A percentile compares a stretch with the other conserved stretches of the same genome.
phyloP scores from a whole-genome alignment of 2,113 vertebrate genomes.

The Oreochromis niloticus region DNA sequence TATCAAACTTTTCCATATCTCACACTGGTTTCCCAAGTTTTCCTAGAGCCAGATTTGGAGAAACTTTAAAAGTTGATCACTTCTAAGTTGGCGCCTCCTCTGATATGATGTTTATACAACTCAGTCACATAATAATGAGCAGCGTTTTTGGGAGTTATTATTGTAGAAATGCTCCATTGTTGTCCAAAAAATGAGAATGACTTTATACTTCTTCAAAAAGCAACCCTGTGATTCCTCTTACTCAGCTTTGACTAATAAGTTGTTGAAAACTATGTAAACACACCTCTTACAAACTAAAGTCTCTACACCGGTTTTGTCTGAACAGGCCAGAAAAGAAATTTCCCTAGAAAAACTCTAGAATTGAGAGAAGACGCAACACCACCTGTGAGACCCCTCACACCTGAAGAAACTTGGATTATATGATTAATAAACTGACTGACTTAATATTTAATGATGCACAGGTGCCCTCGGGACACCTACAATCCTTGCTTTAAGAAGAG shows the following conservation, averaged over 20 bases:
- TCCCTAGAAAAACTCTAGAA: not conserved
- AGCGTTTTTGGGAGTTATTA: not conserved
- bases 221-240: not conserved
- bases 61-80: not conserved
- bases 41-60: not conserved
- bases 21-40: not conserved
- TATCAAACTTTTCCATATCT: rapidly evolving
- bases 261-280: not conserved
- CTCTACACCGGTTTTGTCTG: not conserved
- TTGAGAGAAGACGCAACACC: too few species aligned
- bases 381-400: not conserved
- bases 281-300: not conserved
- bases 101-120: not conserved
- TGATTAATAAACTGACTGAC: not conserved
- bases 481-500: not conserved
- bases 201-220: not conserved
- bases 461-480: not conserved
- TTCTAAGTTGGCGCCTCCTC: not conserved
- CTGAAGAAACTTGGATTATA: not conserved
- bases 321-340: not conserved
- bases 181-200: not conserved
- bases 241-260: not conserved
- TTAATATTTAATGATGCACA: not conserved
- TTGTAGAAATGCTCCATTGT: not conserved
- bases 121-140: not conserved